Evolutionary conservation across 2,797 vertebrate genomes (phyloP).

Genomic region (Gobionotothen gibberifrons): DNA sequence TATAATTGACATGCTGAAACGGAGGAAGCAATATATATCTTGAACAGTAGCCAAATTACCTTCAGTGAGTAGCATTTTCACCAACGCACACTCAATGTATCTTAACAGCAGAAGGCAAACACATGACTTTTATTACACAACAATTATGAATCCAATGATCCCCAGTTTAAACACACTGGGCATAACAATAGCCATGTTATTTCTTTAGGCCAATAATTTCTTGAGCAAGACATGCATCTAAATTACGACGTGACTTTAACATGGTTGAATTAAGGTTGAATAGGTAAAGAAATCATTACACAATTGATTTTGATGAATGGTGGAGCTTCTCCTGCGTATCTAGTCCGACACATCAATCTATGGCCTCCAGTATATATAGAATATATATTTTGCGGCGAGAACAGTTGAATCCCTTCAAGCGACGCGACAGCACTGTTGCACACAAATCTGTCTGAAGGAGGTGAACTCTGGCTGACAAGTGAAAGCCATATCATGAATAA

Average conservation of each 20-base stretch:
- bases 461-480: slow-evolving; percentile 65
- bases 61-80: slow-evolving; percentile 24
- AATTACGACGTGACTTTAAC: neutral
- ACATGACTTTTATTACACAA: slow-evolving; percentile 33
- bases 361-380: slow-evolving; percentile 42
- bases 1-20: slow-evolving; percentile 26
- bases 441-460: slow-evolving; percentile 54
- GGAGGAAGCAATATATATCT: slow-evolving; percentile 10
- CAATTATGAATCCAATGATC: slow-evolving; percentile 8
- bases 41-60: slow-evolving; percentile 18
- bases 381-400: slow-evolving; percentile 29
- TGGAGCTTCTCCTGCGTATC: neutral
- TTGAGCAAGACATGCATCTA: neutral
- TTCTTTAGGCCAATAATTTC: neutral
- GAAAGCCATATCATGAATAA: slow-evolving; percentile 71
- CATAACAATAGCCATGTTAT: neutral
- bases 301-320: slow-evolving; percentile 25
- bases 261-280: slow-evolving; percentile 20
- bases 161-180: neutral
- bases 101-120: slow-evolving; percentile 19
- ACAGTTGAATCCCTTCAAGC: slow-evolving; percentile 49
- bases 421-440: slow-evolving; percentile 28
- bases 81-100: slow-evolving; percentile 6
- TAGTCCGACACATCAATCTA: slow-evolving; percentile 29
- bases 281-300: slow-evolving; percentile 23